Evolutionary conservation across 2,797 vertebrate genomes (phyloP).

Genomic region (Pagetopsis macropterus): DNA sequence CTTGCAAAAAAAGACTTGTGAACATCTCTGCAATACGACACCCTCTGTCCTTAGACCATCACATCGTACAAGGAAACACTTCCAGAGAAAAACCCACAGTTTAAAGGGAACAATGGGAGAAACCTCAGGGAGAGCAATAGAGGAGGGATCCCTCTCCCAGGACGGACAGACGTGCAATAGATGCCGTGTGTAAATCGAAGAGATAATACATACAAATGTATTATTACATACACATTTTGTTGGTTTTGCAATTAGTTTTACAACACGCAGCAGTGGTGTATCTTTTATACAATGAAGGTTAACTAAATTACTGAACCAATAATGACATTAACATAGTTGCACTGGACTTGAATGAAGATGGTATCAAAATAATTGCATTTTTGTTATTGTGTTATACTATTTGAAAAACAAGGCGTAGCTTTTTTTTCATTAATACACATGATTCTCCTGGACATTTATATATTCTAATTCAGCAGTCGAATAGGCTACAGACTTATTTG

Average conservation of each 20-base stretch:
- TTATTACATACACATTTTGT: not conserved
- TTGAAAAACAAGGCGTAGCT: not conserved
- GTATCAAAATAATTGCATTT: not conserved
- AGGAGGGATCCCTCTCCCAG: no score
- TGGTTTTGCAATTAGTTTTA: not conserved
- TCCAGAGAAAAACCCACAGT: no score
- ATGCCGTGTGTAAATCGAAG: no score
- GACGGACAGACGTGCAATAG: no score
- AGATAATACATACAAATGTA: no score
- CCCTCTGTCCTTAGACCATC: no score
- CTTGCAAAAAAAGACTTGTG: no score
- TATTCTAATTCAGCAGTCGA: conserved; percentile 4
- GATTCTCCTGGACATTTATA: not conserved
- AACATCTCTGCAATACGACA: no score
- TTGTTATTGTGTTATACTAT: not conserved
- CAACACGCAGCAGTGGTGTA: not conserved
- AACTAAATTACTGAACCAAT: not conserved
- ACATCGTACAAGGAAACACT: no score
- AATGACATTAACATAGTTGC: not conserved
- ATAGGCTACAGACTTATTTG: not conserved
- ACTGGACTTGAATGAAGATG: not conserved
- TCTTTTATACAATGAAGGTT: not conserved
- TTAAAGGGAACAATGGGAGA: no score
- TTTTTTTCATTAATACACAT: not conserved
- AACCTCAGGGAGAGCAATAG: no score